Evolutionary conservation across 2,797 vertebrate species (phyloP), one percentile per base, ranked within the genome.

Genomic region (Sebastes kiyomatsui): DNA sequence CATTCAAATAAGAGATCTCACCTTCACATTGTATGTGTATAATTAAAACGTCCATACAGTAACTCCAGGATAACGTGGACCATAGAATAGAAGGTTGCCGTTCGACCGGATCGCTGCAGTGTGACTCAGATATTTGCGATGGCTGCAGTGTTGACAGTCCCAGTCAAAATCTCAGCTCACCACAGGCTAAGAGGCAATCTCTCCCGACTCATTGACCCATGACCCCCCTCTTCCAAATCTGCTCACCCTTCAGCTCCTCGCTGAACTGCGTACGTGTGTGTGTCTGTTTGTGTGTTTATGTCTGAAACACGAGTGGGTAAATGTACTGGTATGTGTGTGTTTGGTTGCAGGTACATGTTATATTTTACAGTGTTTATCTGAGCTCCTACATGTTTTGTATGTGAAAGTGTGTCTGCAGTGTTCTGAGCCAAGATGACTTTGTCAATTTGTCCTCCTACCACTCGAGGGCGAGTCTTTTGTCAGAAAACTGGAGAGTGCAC

Each of bases 381-480:
- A 68, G 72, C 13, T 22, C 3, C 5, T 23, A 22, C 10, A 18
- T 61, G 18, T 70, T 73, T 3, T 30, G 14, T 69, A 8, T 65
- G 28, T 16, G 23, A 13, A 28, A 18, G 20, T 54, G 38, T 61
- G 42, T 58, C 52, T 52, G 25, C 42, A 16, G 14, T 14, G 52
- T 74, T 66, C 6, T 32, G 12, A 58, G 60, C 30, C 5, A 6
- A 54, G 65, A 79, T 56, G 77, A 59, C 67, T 22, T 81, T 82
- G 75, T 65, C 74, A 42, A 3, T 80, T 69, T 65, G 67, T 80
- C 66, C 83, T 81, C 30, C n/a, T 13, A 10, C 58, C 10, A 7
- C 12, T 72, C 0, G 1, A 75, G 60, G 42, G 54, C 32, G 25
- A 58, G 49, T 64, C 64, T 75, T 80, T 70, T 77, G 42, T 79